Conservation (phyloP, 2,888 invertebrate genomes). For the Erpobdella octoculata region DNA sequence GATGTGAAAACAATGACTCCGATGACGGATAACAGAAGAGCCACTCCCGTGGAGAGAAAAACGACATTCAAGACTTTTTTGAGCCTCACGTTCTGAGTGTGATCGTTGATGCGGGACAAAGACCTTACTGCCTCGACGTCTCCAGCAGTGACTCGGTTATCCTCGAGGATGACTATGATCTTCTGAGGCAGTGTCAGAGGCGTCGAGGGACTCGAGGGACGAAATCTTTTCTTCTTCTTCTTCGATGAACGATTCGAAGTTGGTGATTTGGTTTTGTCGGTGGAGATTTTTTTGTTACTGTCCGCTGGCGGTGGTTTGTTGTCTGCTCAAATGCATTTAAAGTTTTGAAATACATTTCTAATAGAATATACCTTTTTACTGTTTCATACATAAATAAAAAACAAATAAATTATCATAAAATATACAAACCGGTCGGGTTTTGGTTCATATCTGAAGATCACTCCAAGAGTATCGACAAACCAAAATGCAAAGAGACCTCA, state of each 20-base stretch:
- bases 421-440: no score
- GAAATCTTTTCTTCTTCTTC: conserved; percentile 9
- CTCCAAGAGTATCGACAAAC: no score
- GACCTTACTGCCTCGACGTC: conserved; percentile 13
- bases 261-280: not conserved
- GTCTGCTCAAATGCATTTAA: no score
- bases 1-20: conserved; percentile 46
- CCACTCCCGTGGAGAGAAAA: conserved; percentile 45
- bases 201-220: not conserved
- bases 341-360: no score
- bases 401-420: no score
- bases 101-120: not conserved
- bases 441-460: no score
- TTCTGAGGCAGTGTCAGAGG: conserved; percentile 14
- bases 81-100: conserved; percentile 38
- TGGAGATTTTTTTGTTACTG: not conserved
- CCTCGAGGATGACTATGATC: conserved; percentile 10
- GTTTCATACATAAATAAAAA: no score
- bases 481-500: no score
- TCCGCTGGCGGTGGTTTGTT: no score
- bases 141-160: not conserved
- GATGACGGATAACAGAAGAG: conserved; percentile 44
- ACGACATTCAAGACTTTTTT: conserved; percentile 46
- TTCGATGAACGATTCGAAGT: conserved; percentile 2
- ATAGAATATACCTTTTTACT: no score